Percentiles rank a stretch among this genome's conserved stretches.
Conservation (phyloP, 2,888 invertebrate species). For the Ceramica pisi region DNA sequence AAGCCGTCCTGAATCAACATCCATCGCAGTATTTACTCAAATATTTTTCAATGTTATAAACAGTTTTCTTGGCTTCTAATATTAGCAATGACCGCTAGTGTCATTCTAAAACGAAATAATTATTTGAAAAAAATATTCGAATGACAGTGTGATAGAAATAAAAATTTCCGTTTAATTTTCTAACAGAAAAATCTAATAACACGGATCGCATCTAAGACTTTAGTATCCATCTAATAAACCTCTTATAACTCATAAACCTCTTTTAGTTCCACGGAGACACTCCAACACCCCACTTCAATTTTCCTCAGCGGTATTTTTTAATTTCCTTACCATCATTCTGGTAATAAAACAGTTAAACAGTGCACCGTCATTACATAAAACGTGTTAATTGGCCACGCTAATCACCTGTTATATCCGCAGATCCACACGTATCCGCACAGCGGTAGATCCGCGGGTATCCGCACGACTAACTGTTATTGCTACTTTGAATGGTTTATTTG, state of each 20-base stretch:
- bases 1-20: background rate
- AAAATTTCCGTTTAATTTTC: background rate
- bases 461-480: slow-evolving; percentile 78
- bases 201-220: slow-evolving; percentile 6
- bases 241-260: slow-evolving; percentile 10
- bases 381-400: slow-evolving; percentile 77
- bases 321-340: slow-evolving; percentile 7
- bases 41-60: background rate
- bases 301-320: slow-evolving; percentile 26
- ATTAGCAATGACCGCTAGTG: background rate
- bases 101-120: background rate
- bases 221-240: slow-evolving; percentile 24
- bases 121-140: background rate
- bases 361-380: slow-evolving; percentile 62
- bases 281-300: background rate
- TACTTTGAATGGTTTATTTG: slow-evolving; percentile 61
- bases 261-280: background rate
- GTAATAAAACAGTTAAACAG: slow-evolving; percentile 50
- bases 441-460: slow-evolving; percentile 66
- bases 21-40: background rate
- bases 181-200: slow-evolving; percentile 20
- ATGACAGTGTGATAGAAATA: background rate
- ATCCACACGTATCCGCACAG: slow-evolving; percentile 67
- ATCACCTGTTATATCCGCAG: slow-evolving; percentile 77
- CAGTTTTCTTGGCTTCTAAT: background rate